Conservation (phyloP, 2,797 vertebrate genomes). For the Mormyrops boulengeri region DNA sequence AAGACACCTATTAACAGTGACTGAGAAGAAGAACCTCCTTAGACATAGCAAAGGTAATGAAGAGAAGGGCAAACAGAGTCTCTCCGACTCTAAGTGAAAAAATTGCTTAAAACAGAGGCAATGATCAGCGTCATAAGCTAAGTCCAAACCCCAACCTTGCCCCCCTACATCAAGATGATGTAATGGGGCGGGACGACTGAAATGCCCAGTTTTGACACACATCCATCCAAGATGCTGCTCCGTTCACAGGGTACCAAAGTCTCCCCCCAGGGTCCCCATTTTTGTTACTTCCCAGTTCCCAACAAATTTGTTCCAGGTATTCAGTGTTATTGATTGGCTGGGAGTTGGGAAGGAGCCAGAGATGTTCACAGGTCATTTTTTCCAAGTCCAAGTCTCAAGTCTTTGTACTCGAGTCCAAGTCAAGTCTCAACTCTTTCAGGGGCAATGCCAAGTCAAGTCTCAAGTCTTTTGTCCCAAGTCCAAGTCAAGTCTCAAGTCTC, state of each 20-base stretch:
- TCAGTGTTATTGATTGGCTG: neutral
- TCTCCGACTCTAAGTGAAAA: neutral
- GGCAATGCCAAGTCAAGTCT: too few relatives aligned
- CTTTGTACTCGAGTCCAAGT: too few relatives aligned
- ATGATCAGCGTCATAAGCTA: neutral
- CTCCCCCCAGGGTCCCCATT: neutral
- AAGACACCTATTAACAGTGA: neutral
- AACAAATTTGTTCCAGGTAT: neutral
- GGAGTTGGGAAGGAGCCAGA: neutral
- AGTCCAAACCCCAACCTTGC: neutral
- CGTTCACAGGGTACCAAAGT: too few relatives aligned
- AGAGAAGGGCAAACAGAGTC: neutral
- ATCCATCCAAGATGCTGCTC: neutral
- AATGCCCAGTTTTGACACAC: neutral
- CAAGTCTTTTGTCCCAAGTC: too few relatives aligned
- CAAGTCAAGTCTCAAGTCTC: too few relatives aligned
- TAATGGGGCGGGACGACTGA: neutral
- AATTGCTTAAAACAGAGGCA: neutral
- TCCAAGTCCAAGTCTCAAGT: too few relatives aligned
- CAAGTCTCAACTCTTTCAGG: too few relatives aligned
- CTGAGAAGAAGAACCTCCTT: neutral
- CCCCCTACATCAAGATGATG: neutral
- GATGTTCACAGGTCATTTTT: too few relatives aligned
- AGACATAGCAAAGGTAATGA: neutral
- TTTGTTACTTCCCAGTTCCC: neutral